Percentiles rank a stretch among this genome's conserved stretches.
Evolutionary conservation across 2,888 invertebrate species (phyloP).

Genomic region (Mythimna lalbum): DNA sequence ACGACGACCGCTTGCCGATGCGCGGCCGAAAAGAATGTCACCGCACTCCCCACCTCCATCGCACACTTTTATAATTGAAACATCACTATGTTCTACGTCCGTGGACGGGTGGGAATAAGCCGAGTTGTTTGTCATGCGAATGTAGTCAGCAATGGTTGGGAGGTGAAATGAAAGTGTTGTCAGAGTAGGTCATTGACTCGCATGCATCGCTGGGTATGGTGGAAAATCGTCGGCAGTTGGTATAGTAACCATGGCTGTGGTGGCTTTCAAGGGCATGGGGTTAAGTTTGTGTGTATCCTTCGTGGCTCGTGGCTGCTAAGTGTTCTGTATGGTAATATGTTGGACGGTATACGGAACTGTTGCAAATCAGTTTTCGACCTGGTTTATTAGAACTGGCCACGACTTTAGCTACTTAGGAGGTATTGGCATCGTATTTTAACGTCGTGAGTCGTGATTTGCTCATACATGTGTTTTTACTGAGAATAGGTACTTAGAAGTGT

Average conservation of each 20-base stretch:
- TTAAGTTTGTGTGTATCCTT: conserved; percentile 54
- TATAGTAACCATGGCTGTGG: conserved; percentile 58
- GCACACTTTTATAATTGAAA: conserved; percentile 54
- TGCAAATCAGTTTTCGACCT: conserved; percentile 19
- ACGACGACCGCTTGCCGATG: conserved; percentile 60
- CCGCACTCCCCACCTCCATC: conserved; percentile 49
- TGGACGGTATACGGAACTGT: conserved; percentile 18
- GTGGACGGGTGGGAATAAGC: conserved; percentile 33
- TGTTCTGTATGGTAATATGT: conserved; percentile 35
- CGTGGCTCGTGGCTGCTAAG: conserved; percentile 23
- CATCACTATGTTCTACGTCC: conserved; percentile 48
- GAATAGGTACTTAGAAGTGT: background rate
- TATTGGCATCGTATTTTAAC: background rate
- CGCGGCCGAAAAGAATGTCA: conserved; percentile 66
- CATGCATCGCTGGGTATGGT: conserved; percentile 69
- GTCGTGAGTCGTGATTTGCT: background rate
- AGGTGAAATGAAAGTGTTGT: conserved; percentile 69
- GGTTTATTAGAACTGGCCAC: conserved; percentile 5
- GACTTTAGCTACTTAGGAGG: background rate
- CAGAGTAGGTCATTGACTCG: conserved; percentile 73
- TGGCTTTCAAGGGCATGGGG: conserved; percentile 64
- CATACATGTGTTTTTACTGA: background rate
- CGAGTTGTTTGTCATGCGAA: conserved; percentile 33
- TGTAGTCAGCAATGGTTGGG: conserved; percentile 48
- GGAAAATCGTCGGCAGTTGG: conserved; percentile 68